These are phyloP conservation scores for Cheilosia impressa DNA, from an alignment of 2,888 invertebrate genomes.

Conservation along the genomic window DNA sequence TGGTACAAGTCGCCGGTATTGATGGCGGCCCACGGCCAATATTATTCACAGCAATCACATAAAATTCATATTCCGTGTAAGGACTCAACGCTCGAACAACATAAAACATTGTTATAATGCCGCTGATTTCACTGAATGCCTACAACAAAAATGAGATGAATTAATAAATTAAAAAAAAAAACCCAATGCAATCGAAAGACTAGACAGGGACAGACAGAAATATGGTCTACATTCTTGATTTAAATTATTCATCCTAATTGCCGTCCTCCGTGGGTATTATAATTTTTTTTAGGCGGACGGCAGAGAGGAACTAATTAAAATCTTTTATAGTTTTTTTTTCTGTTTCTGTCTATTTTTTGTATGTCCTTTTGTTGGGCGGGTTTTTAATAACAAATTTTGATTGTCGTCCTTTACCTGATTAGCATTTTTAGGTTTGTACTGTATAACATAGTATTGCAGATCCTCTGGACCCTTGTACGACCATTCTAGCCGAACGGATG, in stretches of 20 bases:
- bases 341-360: not conserved
- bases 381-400: slow-evolving; percentile 31
- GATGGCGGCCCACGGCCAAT: slow-evolving; percentile 97
- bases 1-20: slow-evolving; percentile 94
- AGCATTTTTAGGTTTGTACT: slow-evolving; percentile 97
- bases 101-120: slow-evolving; percentile 96
- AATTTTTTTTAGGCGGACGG: not conserved
- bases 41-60: slow-evolving; percentile 96
- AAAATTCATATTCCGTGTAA: slow-evolving; percentile 98
- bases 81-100: slow-evolving; percentile 95
- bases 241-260: slow-evolving; percentile 51
- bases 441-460: slow-evolving; percentile 97
- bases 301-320: slow-evolving; percentile 63
- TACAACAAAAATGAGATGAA: slow-evolving; percentile 81
- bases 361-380: slow-evolving; percentile 4
- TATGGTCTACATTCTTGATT: slow-evolving; percentile 40
- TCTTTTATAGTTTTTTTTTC: slow-evolving; percentile 44
- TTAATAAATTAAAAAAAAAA: slow-evolving; percentile 21
- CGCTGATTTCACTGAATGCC: slow-evolving; percentile 96
- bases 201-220: slow-evolving; percentile 26
- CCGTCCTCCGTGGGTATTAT: slow-evolving; percentile 6
- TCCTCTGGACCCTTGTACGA: slow-evolving; percentile 94
- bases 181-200: slow-evolving; percentile 26
- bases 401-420: slow-evolving; percentile 86
- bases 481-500: slow-evolving; percentile 96